Evolutionary conservation across 2,113 vertebrate species (phyloP).

Genomic region (Tor tambroides): DNA sequence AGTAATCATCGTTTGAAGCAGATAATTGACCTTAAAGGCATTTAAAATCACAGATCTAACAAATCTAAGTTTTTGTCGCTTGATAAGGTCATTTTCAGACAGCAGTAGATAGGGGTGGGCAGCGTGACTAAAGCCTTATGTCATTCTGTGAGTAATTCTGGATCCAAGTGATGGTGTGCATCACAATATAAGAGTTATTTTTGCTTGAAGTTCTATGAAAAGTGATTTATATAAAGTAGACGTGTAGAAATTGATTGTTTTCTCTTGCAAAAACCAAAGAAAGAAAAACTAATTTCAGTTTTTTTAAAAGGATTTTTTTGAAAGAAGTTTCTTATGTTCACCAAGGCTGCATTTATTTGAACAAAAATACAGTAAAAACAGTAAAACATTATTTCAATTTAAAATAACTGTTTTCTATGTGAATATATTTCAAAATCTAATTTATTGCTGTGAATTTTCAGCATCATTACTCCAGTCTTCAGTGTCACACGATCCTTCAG

Average conservation of each 20-base stretch:
- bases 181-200: neutral
- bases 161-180: neutral
- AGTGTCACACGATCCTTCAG: no score
- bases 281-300: no score
- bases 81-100: constrained; percentile 25
- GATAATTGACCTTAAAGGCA: constrained; percentile 54
- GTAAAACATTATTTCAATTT: no score
- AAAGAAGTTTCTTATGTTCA: no score
- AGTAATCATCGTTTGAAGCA: constrained; percentile 10
- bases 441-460: no score
- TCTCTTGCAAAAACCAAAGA: no score
- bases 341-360: no score
- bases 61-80: neutral
- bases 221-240: neutral
- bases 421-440: no score
- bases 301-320: no score
- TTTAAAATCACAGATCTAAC: constrained; percentile 12
- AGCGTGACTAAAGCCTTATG: neutral
- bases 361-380: no score
- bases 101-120: neutral
- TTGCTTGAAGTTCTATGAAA: neutral
- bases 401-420: no score
- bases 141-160: constrained; percentile 1
- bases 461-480: no score
- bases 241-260: neutral